Conservation (phyloP, 2,113 vertebrate species). For the Perccottus glenii region DNA sequence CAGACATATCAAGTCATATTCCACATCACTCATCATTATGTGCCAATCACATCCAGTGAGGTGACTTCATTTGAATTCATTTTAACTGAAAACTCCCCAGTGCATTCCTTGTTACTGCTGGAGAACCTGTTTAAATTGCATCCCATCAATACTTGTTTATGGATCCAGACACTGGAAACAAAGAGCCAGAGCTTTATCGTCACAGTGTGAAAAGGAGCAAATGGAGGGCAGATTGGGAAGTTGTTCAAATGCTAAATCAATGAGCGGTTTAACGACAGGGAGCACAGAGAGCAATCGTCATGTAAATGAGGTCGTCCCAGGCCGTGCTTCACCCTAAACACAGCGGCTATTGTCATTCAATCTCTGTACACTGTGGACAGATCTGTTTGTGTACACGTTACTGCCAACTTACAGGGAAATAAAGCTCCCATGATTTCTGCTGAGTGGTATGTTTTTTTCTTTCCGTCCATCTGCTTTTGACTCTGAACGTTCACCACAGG, state of each 20-base stretch:
- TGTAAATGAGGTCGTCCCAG: constrained; percentile 21
- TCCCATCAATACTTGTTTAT: neutral
- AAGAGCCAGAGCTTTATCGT: neutral
- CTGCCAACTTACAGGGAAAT: constrained; percentile 23
- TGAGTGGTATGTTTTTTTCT: constrained; percentile 14
- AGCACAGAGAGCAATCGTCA: constrained; percentile 2
- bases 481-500: constrained; percentile 23
- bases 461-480: constrained; percentile 42
- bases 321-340: neutral
- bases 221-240: constrained; percentile 6
- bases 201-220: neutral
- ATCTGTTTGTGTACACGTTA: neutral
- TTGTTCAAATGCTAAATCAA: constrained; percentile 24
- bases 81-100: constrained; percentile 15
- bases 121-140: neutral
- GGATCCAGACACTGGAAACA: neutral
- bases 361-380: neutral
- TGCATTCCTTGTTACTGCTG: neutral
- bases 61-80: neutral
- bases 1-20: neutral
- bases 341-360: constrained; percentile 26
- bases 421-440: constrained; percentile 11
- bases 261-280: neutral
- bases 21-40: neutral
- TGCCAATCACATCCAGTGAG: neutral